Base-by-base conservation (phyloP, 1,140 invertebrate species). In the Pseudomyrmex sp. region DNA sequence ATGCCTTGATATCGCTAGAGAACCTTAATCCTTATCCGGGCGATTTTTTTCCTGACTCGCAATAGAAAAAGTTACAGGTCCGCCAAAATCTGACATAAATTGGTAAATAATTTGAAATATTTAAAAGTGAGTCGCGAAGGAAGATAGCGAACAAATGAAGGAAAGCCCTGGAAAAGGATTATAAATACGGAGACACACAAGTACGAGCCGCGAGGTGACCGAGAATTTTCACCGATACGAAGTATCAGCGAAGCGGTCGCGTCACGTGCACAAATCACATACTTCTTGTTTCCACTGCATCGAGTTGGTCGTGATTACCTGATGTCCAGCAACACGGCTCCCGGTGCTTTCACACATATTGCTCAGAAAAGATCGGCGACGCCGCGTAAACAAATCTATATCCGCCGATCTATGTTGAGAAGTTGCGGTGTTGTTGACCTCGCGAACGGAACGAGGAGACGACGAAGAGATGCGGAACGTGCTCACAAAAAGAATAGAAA, bases 351-450 rank as follows among this genome's bases (percentile, higher is more conserved):
- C 54, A 80, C 65, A 44, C 72, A 72, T 80, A 50, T 80, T 80
- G 66, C 76, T 80, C 76, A 72, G 20, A 70, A 80, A 66, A 70
- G 76, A 80, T 80, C 76, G 76, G 46, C 54, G 76, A 72, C 13
- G 76, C 76, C 76, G 76, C 66, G 20, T 26, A 44, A 15, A 35
- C 44, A 72, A 58, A 70, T 26, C 26, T 35, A 26, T 48, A 56
- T 20, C 44, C 52, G 52, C 66, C 74, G 61, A 66, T 46, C 26
- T 44, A 13, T 13, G 65, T 72, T 44, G 65, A 59, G 15, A 35
- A 79, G 18, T 15, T 79, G 65, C 76, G 76, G 56, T 50, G 76
- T 72, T 54, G 76, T 72, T 66, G 76, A 80, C 54, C 54, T 80
- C 76, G 44, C 44, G 20, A 46, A 72, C 23, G 76, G 54, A 79